Evolutionary conservation across 53 echinoderm and acorn worm species (phyloP), one percentile per base, ranked within the genome.

Genomic region (Stichopus horrens): DNA sequence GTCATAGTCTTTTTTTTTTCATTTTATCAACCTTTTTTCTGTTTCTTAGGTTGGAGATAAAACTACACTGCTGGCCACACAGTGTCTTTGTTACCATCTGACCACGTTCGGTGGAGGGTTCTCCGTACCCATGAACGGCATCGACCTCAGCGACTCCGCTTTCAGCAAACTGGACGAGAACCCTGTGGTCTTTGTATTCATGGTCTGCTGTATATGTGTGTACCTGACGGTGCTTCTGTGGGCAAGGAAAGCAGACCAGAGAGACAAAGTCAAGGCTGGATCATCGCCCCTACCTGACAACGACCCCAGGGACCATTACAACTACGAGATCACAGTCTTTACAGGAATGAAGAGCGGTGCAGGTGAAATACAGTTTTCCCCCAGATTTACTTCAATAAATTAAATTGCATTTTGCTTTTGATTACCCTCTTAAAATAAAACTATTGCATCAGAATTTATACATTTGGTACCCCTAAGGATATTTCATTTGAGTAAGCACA

Each of bases 111-210:
- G 96, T 5, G 94, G 94, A 10, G 96, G 96, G 13, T 96, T 96
- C 87, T 85, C 91, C 68, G 91, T 96, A 0, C 96, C 96, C 13
- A 96, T 96, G 93, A 96, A 96, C 88, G 91, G 88, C 54, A 90
- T 96, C 76, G 96, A 96, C 79, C 88, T 94, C 19, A 89, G 91
- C 8, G 91, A 94, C 53, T 92, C 92, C 18, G 96, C 96, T 53
- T 96, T 96, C 86, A 74, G 80, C 54, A 96, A 94, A 81, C 94
- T 96, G 11, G 93, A 92, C n/a, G 96, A 96, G 93, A 96, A 96
- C 65, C 96, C 96, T 1, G 91, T 96, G 8, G 96, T 96, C 5
- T 96, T 96, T 81, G 90, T 88, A 37, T 96, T 96, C 88, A 92
- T 94, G 92, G 90, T 90, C 37, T 88, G 79, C 57, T 92, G 92